Percentiles rank a stretch among this genome's conserved stretches.
Conservation (phyloP, 2,113 vertebrate species). For the Amia ocellicauda region DNA sequence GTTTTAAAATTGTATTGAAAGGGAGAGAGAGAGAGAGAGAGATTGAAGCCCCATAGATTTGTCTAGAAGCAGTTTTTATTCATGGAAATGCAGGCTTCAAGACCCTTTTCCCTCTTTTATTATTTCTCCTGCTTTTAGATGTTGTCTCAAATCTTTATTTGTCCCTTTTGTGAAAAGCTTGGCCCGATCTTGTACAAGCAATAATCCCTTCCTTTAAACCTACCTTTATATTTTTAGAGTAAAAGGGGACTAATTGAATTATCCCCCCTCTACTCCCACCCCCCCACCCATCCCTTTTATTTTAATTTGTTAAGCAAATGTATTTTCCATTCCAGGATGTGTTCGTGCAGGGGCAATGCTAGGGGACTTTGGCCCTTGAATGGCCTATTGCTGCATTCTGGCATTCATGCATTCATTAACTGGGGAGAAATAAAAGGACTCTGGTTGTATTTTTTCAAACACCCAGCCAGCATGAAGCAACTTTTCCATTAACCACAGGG, state of each 20-base stretch:
- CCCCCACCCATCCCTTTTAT: slow-evolving; percentile 56
- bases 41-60: slow-evolving; percentile 31
- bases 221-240: slow-evolving; percentile 76
- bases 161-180: slow-evolving; percentile 77
- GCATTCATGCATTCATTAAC: slow-evolving; percentile 96
- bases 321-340: slow-evolving; percentile 95
- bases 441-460: slow-evolving; percentile 88
- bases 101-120: slow-evolving; percentile 67
- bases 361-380: slow-evolving; percentile 88
- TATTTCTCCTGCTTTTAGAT: slow-evolving; percentile 72
- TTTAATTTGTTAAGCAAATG: slow-evolving; percentile 98
- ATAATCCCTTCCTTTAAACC: slow-evolving; percentile 88
- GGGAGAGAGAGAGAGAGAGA: slow-evolving; percentile 11
- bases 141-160: slow-evolving; percentile 88
- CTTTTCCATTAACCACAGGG: slow-evolving; percentile 90
- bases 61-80: slow-evolving; percentile 66
- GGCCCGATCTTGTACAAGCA: slow-evolving; percentile 85
- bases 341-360: slow-evolving; percentile 88
- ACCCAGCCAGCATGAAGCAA: slow-evolving; percentile 87
- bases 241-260: slow-evolving; percentile 94
- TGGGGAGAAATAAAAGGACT: slow-evolving; percentile 84
- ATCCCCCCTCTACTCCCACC: slow-evolving; percentile 85
- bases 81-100: slow-evolving; percentile 72
- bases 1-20: slow-evolving; percentile 62
- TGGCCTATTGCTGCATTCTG: slow-evolving; percentile 93